phyloP scores from a whole-genome alignment of 2,888 invertebrate species.

The Spilarctia lutea region DNA sequence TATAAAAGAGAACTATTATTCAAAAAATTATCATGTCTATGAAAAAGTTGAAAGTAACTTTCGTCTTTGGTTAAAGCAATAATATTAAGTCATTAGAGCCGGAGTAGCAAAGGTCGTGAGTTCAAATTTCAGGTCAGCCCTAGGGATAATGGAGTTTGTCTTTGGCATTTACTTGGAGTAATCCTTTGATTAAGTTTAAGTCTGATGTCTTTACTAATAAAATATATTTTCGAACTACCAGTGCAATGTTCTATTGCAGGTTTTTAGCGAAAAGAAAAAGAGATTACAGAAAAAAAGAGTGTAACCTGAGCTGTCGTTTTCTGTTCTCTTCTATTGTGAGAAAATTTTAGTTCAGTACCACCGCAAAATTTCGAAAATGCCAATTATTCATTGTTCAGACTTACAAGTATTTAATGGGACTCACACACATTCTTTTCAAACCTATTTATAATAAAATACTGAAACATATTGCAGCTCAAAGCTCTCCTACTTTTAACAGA shows the following conservation, averaged over 20 bases:
- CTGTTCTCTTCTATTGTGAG: too few species aligned
- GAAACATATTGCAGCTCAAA: conserved; percentile 4
- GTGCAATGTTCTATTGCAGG: not conserved
- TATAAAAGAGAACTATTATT: not conserved
- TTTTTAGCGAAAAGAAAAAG: not conserved
- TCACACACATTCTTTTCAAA: too few species aligned
- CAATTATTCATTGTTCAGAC: too few species aligned
- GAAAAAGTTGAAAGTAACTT: conserved; percentile 6
- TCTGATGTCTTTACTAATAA: not conserved
- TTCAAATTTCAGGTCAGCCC: conserved; percentile 8
- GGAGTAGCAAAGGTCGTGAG: conserved; percentile 3
- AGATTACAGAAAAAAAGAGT: not conserved
- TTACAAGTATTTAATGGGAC: too few species aligned
- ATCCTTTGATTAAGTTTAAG: not conserved
- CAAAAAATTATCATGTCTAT: conserved; percentile 8
- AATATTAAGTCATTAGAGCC: not conserved
- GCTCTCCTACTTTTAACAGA: conserved; percentile 6
- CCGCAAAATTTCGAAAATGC: too few species aligned
- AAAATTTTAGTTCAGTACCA: too few species aligned
- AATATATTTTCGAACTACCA: not conserved
- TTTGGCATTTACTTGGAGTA: not conserved
- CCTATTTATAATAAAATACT: not conserved
- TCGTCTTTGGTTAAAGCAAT: not conserved
- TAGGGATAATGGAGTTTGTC: conserved; percentile 1
- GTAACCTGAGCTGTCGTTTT: too few species aligned